A percentile compares a stretch with the other conserved stretches of the same genome.
Evolutionary conservation across 30 jellyfish, hydroid and myxozoan genomes (phyloP).

Genomic region (Rhopilema esculentum): DNA sequence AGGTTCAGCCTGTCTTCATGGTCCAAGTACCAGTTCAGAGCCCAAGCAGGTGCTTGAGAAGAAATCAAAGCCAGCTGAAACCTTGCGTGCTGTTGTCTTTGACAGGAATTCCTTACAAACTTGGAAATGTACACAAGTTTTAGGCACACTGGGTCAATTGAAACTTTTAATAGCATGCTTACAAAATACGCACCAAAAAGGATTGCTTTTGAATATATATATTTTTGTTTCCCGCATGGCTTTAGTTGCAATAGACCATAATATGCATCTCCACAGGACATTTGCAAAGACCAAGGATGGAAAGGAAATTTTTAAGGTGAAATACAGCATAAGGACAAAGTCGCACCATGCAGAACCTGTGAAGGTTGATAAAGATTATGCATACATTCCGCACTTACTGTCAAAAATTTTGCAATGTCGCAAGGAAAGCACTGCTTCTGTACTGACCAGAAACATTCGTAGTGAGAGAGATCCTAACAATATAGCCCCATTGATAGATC

Average conservation of each 20-base stretch:
- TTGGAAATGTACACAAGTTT: background rate
- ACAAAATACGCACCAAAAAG: background rate
- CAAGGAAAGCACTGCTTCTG: constrained; percentile 14
- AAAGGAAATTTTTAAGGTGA: constrained; percentile 9
- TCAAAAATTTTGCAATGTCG: constrained; percentile 9
- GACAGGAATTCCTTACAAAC: background rate
- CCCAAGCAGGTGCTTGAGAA: background rate
- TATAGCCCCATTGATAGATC: constrained; percentile 18
- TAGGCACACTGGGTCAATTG: too few relatives aligned
- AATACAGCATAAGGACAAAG: constrained; percentile 12
- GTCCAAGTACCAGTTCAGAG: constrained; percentile 12
- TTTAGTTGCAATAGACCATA: constrained; percentile 15
- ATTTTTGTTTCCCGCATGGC: constrained; percentile 11
- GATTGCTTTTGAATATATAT: too few relatives aligned
- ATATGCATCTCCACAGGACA: constrained; percentile 1
- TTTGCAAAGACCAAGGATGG: constrained; percentile 15
- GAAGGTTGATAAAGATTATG: background rate
- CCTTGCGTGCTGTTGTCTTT: constrained; percentile 8
- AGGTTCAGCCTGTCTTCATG: constrained; percentile 12
- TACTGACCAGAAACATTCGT: too few relatives aligned
- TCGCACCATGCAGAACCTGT: constrained; percentile 27
- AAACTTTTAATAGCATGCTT: constrained; percentile 17
- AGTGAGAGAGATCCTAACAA: constrained; percentile 6
- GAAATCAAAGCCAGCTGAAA: background rate
- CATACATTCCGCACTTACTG: constrained; percentile 1